Evolutionary conservation across 2,113 vertebrate genomes (phyloP), one percentile per base, ranked within the genome.

Genomic region (Elgaria multicarinata): DNA sequence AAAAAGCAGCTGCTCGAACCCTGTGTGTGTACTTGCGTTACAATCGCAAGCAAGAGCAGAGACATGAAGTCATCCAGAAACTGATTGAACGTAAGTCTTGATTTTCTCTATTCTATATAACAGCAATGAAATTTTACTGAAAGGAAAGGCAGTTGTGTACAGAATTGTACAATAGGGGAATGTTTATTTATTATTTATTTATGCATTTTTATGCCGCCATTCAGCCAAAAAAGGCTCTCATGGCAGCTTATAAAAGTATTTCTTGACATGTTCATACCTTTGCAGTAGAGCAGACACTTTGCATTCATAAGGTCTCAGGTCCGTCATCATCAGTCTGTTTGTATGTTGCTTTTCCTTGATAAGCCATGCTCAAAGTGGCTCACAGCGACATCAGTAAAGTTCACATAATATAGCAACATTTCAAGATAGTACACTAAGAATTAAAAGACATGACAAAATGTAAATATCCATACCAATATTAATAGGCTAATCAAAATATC

Each of bases 1-100:
- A 99, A 96, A 98, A 97, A 94, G 98, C 98, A 92, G 98, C 98
- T 6, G 98, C 98, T 89, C 97, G 98, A 92, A 99, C 98, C 1
- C 97, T 99, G 14, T 99, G 99, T 18, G 95, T 98, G 71, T 99
- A 98, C 92, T 97, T 99, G 85, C 98, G 99, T 76, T 98, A 98
- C 88, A 99, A 98, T 94, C 98, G 98, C 86, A 99, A 98, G 90
- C 98, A 98, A 91, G 98, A 99, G 87, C 99, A 99, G 94, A 98
- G 98, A 18, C 98, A 98, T 31, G 98, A 99, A 84, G 98, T 99
- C 89, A 98, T 98, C 95, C 97, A 98, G 95, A 98, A 98, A 86
- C 96, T 99, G 94, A 97, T 98, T 75, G 98, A 98, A 96, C 98
- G 99, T 99, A 95, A 98, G 97, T 92, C 67, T 90, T 85, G 69